A percentile compares a stretch with the other conserved stretches of the same genome.
phyloP scores from a whole-genome alignment of 2,113 vertebrate species.

The Tapirus terrestris region DNA sequence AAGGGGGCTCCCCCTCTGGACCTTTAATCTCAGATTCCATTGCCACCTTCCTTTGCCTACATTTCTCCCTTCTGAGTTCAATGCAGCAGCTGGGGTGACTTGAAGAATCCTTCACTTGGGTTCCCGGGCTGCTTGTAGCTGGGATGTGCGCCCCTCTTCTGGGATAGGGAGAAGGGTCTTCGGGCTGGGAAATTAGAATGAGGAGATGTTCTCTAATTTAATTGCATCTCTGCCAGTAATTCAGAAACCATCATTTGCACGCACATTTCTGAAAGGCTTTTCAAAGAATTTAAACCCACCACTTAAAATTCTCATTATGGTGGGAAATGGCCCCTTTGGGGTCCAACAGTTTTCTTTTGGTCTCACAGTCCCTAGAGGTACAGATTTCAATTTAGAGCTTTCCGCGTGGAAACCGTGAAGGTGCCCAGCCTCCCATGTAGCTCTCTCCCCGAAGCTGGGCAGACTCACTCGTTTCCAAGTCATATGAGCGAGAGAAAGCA shows the following conservation, averaged over 20 bases:
- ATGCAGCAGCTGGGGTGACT: not conserved
- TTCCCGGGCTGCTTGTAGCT: not conserved
- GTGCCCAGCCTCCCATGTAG: not conserved
- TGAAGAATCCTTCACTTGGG: not conserved
- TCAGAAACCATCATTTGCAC: constrained; percentile 48
- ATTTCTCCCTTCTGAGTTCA: not conserved
- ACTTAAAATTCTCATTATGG: constrained; percentile 73
- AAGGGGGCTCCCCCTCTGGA: fast-evolving
- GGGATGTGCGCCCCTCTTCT: too few species aligned
- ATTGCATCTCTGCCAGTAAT: constrained; percentile 57
- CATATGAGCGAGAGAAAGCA: not conserved
- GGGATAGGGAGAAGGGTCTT: not conserved
- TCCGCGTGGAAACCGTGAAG: not conserved
- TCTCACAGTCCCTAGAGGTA: constrained; percentile 56
- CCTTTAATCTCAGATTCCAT: fast-evolving
- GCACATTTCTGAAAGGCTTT: constrained; percentile 49
- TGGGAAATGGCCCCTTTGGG: constrained; percentile 58
- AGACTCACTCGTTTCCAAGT: not conserved
- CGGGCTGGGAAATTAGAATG: not conserved
- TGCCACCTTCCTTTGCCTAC: fast-evolving
- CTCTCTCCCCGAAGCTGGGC: not conserved
- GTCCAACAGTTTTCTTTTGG: not conserved
- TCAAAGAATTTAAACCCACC: constrained; percentile 59
- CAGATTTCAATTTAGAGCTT: constrained; percentile 71
- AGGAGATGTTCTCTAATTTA: not conserved